Evolutionary conservation across 2,888 invertebrate species (phyloP), one percentile per base, ranked within the genome.

Genomic region (Drosophila anceps): DNA sequence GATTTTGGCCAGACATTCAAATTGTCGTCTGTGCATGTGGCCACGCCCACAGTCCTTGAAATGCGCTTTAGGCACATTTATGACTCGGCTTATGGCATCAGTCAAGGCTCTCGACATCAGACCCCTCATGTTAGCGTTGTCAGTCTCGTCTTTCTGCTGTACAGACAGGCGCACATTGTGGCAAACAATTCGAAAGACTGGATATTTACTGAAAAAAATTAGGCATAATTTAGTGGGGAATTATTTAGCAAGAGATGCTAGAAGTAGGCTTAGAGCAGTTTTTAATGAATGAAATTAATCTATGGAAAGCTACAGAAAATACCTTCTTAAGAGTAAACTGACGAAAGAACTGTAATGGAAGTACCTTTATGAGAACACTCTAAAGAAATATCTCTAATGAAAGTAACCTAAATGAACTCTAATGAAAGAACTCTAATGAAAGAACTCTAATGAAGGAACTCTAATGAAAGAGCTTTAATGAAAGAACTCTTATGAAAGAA

Each of bases 1-100:
- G 70, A n/a, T 18, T 31, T 13, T 39, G 24, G 15, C 31, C 31
- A 57, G 57, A 37, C 63, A 63, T 57, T 48, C 10, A 31, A 58
- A 58, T 39, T n/a, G 24, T 15, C 63, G 43, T 24, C 50, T 51
- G 13, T 15, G 43, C 51, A 51, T 43, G 39, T 13, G 53, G 48
- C 51, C 46, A 59, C 59, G 46, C 59, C 59, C 37, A 37, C 15
- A 33, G 48, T 63, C 64, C 76, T 75, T 75, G 76, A 59, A 63
- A 33, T 48, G 54, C 53, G 59, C 59, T 66, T 69, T 60, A 51
- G 53, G 12, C 57, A 54, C 44, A 69, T 64, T 76, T 60, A 59
- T 37, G 27, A 13, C 63, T 35, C 46, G 50, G 15, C 24, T 67
- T 39, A 43, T 24, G 57, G 31, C 57, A 57, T 57, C 57, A 60